Evolutionary conservation across 2,888 invertebrate species (phyloP), one percentile per base, ranked within the genome.

Genomic region (Villa cingulata): DNA sequence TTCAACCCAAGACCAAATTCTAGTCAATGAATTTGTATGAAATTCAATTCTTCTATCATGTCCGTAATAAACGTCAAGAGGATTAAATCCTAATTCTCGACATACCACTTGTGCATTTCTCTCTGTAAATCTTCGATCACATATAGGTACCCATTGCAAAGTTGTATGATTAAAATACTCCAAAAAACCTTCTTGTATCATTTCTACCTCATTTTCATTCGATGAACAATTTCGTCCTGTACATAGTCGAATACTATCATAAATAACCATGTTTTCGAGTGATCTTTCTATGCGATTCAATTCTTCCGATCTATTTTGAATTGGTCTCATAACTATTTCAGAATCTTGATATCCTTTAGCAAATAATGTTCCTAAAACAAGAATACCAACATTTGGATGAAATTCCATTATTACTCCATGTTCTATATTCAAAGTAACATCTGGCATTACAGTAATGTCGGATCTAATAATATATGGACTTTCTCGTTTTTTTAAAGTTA

Each of bases 401-500:
- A 99, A 95, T 68, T 96, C 92, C 66, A 99, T 72, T 10, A 83
- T 77, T 1, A 91, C 92, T 7, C 94, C 95, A 3, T 91, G 84
- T 55, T 82, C 79, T 48, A 98, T 89, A 0, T 81, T 82, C 34
- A 98, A 67, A 0, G 84, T 87, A 1, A 81, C 86, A 51, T 83
- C 86, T 0, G 97, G 96, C 96, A 99, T 95, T 0, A 99, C 81
- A 0, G 97, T 99, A 37, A 99, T 80, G 65, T 99, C 98, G 0
- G 89, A 78, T 54, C 76, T 77, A 17, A 98, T 77, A 1, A 82
- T 62, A 58, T 94, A 95, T 0, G 94, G 89, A 37, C 74, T 70
- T 2, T 73, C 65, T 45, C 83, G 75, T 18, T 75, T 70, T 49
- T 76, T 74, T 32, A 94, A 62, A 0, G 74, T 74, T 17, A 85